Conservation (phyloP, 2,113 vertebrate genomes). For the Bos javanicus region DNA sequence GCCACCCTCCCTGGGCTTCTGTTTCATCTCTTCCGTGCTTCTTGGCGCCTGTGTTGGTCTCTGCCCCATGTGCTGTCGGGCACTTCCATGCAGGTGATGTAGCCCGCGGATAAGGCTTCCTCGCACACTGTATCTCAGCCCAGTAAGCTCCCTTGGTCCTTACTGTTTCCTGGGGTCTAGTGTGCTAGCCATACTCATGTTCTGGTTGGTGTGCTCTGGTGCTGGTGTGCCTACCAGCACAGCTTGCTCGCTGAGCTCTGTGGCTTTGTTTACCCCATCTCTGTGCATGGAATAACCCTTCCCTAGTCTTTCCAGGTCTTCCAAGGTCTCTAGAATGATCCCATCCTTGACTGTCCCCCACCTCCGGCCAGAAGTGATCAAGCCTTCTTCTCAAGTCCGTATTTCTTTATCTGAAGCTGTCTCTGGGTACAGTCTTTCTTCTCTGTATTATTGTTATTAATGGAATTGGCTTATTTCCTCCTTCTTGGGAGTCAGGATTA, state of each 20-base stretch:
- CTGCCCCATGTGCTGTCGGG: rapidly evolving
- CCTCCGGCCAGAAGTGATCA: not conserved
- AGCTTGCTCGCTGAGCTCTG: not conserved
- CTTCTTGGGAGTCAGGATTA: not conserved
- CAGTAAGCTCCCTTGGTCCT: not conserved
- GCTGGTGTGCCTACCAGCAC: not conserved
- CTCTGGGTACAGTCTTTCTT: not conserved
- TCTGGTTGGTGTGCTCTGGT: not conserved
- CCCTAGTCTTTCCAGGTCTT: not conserved
- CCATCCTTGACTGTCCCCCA: too few relatives aligned
- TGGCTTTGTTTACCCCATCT: not conserved
- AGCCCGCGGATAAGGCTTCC: not conserved
- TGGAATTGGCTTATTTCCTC: not conserved
- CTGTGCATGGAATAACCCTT: not conserved
- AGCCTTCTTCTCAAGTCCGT: not conserved
- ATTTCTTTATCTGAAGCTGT: not conserved
- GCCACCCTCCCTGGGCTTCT: not conserved
- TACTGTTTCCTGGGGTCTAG: not conserved
- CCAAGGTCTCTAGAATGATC: not conserved
- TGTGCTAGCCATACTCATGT: not conserved
- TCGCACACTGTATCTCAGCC: too few relatives aligned
- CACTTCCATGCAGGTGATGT: rapidly evolving
- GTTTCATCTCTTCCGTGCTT: not conserved
- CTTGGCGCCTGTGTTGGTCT: not conserved
- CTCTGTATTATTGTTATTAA: not conserved